A percentile compares a stretch with the other conserved stretches of the same genome.
Conservation (phyloP, 1,140 invertebrate genomes). For the Odontomachus brunneus region DNA sequence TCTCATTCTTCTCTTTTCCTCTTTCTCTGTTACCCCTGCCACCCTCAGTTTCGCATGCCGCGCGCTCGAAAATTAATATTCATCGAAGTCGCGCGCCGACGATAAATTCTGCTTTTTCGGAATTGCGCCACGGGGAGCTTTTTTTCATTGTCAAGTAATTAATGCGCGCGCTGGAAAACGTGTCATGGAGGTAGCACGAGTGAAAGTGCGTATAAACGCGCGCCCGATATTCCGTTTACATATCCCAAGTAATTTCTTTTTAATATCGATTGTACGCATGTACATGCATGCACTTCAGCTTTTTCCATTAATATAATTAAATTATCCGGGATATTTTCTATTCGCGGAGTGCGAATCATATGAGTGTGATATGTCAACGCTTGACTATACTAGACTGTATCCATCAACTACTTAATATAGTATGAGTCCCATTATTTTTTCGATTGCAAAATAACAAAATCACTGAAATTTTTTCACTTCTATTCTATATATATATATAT, state of each 20-base stretch:
- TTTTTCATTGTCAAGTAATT: slow-evolving; percentile 55
- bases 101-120: slow-evolving; percentile 44
- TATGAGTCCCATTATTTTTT: neutral
- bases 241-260: neutral
- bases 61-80: slow-evolving; percentile 43
- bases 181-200: slow-evolving; percentile 42
- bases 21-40: neutral
- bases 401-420: neutral
- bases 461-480: slow-evolving; percentile 4
- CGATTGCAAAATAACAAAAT: neutral
- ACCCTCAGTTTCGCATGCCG: neutral
- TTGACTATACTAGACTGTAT: neutral
- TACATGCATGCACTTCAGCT: neutral
- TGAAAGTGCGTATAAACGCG: slow-evolving; percentile 21
- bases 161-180: slow-evolving; percentile 41
- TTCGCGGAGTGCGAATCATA: neutral
- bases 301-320: slow-evolving; percentile 4
- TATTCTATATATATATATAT: too few relatives aligned
- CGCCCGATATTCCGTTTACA: slow-evolving; percentile 7
- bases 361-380: neutral
- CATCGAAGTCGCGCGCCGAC: slow-evolving; percentile 38
- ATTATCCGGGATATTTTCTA: neutral
- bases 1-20: neutral
- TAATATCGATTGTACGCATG: neutral
- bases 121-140: slow-evolving; percentile 48